Evolutionary conservation across 2,113 vertebrate genomes (phyloP).

Genomic region (Pachypanchax playfairii): DNA sequence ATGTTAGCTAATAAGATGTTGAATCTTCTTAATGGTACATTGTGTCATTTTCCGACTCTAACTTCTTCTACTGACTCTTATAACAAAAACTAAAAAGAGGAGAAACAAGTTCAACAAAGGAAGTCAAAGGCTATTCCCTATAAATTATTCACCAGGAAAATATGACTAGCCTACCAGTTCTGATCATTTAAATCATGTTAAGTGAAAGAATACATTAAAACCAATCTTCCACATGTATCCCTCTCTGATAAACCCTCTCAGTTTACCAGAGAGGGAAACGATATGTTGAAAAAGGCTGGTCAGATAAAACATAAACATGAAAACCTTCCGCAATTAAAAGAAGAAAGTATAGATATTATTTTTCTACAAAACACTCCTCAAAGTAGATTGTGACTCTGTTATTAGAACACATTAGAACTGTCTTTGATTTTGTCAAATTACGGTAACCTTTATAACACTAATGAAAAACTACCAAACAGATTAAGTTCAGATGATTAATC

Average conservation of each 20-base stretch:
- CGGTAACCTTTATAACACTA: not conserved
- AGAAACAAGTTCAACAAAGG: not conserved
- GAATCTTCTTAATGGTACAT: conserved; percentile 9
- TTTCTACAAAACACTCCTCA: no score
- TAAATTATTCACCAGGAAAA: conserved; percentile 4
- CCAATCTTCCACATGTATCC: not conserved
- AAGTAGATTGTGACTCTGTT: not conserved
- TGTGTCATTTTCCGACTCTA: conserved; percentile 3
- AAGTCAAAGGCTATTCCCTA: conserved; percentile 5
- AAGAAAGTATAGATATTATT: no score
- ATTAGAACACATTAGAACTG: no score
- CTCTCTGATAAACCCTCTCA: not conserved
- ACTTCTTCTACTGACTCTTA: not conserved
- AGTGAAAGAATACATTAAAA: not conserved
- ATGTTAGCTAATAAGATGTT: conserved; percentile 22
- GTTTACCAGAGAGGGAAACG: not conserved
- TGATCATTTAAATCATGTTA: not conserved
- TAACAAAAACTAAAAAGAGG: not conserved
- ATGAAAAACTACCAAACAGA: not conserved
- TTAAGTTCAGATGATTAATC: not conserved
- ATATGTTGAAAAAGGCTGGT: not conserved
- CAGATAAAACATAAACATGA: not conserved
- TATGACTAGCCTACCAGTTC: not conserved
- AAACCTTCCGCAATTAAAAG: not conserved
- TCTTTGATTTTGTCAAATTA: not conserved